Conservation (phyloP, 1,140 invertebrate genomes). For the Drosophila tropicalis region DNA sequence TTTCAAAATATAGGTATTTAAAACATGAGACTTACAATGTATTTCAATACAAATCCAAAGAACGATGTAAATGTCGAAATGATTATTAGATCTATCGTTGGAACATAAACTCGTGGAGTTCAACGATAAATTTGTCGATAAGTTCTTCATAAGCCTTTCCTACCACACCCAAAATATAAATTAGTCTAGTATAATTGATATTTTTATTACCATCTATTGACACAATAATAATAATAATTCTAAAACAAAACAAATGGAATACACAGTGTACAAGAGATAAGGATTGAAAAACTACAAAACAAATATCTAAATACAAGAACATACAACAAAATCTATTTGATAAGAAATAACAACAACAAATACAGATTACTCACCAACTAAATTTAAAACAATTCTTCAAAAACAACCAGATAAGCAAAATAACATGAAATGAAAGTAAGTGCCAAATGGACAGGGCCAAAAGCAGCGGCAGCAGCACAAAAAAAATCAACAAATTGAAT, state of each 20-base stretch:
- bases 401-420: constrained; percentile 4
- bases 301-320: neutral
- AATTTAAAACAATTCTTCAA: constrained; percentile 11
- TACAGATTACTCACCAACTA: constrained; percentile 15
- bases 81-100: no score
- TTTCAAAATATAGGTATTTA: no score
- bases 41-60: no score
- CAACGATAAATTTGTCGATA: no score
- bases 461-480: neutral
- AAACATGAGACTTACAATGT: no score
- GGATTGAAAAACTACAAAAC: neutral
- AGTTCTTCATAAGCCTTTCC: neutral
- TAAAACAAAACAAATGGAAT: neutral
- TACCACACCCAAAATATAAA: neutral
- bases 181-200: neutral
- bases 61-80: no score
- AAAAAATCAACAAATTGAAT: constrained; percentile 13
- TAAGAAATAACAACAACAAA: constrained; percentile 8
- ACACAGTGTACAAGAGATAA: neutral
- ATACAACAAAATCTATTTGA: neutral
- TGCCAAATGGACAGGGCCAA: constrained; percentile 1
- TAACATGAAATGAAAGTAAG: constrained; percentile 13
- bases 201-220: neutral
- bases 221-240: neutral
- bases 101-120: no score